Evolutionary conservation across 2,888 invertebrate species (phyloP).

Genomic region (Urechis unicinctus): DNA sequence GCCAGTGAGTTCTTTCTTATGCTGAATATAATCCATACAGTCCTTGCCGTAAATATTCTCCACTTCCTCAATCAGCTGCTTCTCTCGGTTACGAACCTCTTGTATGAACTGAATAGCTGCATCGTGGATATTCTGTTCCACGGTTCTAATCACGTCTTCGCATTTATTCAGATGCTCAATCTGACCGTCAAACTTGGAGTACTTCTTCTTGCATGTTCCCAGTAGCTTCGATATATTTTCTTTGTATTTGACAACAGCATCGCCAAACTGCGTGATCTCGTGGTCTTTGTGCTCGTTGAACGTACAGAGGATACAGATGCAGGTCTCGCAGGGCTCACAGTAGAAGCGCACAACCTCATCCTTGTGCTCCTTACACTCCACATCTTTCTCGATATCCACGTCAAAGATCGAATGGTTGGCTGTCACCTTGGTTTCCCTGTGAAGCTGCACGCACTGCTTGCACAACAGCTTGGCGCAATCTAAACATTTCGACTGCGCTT

Average conservation of each 20-base stretch:
- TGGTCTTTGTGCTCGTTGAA: conserved; percentile 44
- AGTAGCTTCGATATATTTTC: conserved; percentile 43
- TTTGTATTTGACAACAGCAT: conserved; percentile 49
- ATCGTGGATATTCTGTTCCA: conserved; percentile 46
- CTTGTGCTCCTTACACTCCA: conserved; percentile 49
- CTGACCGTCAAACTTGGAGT: conserved; percentile 40
- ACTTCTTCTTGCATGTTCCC: conserved; percentile 40
- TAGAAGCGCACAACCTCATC: conserved; percentile 43
- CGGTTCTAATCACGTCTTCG: conserved; percentile 42
- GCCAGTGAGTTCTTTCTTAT: conserved; percentile 25
- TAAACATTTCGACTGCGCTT: conserved; percentile 49
- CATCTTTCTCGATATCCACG: conserved; percentile 50
- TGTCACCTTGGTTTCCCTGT: conserved; percentile 48
- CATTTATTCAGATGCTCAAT: conserved; percentile 36
- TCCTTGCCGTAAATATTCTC: conserved; percentile 45
- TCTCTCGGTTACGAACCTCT: conserved; percentile 46
- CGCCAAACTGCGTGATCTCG: conserved; percentile 21
- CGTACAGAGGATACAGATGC: conserved; percentile 51
- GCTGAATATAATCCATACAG: conserved; percentile 43
- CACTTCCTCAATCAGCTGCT: conserved; percentile 45
- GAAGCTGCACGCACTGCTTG: conserved; percentile 45
- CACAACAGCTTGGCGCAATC: conserved; percentile 51
- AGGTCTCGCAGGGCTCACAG: conserved; percentile 50
- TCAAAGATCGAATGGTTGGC: conserved; percentile 50
- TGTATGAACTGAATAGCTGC: conserved; percentile 46